Conservation (phyloP, 2,113 vertebrate species). For the Mionectes macconnelli region DNA sequence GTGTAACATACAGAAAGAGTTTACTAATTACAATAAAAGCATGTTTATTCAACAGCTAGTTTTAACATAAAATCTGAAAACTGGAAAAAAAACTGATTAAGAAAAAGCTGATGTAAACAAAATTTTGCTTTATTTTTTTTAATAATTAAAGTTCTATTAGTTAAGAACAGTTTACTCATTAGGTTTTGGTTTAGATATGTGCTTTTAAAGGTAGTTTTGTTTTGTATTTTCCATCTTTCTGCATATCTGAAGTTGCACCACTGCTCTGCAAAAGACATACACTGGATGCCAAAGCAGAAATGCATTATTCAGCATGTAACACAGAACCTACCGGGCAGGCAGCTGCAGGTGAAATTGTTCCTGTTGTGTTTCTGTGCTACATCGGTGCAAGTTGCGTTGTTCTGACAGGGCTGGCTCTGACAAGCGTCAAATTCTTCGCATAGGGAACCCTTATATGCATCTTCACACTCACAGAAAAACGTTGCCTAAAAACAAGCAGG, state of each 20-base stretch:
- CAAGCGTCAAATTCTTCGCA: conserved; percentile 96
- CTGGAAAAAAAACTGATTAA: neutral
- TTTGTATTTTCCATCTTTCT: neutral
- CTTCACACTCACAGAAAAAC: conserved; percentile 90
- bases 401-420: conserved; percentile 83
- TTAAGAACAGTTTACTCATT: neutral
- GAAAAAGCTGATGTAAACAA: neutral
- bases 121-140: neutral
- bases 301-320: neutral
- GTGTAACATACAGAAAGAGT: neutral
- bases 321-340: conserved; percentile 80
- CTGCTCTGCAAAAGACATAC: neutral
- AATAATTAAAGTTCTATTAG: neutral
- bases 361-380: conserved; percentile 81
- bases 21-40: neutral
- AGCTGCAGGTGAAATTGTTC: conserved; percentile 88
- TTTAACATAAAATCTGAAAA: neutral
- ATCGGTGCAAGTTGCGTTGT: conserved; percentile 86
- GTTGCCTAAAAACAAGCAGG: conserved; percentile 77
- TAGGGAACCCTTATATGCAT: conserved; percentile 82
- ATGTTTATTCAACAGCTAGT: neutral
- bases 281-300: neutral
- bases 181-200: neutral
- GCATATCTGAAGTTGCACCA: neutral
- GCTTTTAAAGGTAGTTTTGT: neutral